phyloP scores from a whole-genome alignment of 2,797 vertebrate genomes.

The Sebastiscus albofasciatus region DNA sequence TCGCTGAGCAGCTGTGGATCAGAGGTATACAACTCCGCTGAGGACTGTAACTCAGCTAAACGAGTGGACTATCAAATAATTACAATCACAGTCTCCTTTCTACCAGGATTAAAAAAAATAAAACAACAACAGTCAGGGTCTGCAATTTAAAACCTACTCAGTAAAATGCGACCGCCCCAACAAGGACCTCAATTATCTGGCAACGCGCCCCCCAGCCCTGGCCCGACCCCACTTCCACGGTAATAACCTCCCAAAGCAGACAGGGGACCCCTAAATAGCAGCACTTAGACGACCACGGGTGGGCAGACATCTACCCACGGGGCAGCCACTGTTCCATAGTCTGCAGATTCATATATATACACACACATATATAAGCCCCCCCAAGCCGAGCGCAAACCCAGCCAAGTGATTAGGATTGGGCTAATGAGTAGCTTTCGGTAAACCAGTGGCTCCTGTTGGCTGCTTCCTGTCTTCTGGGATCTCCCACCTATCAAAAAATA shows the following conservation, averaged over 20 bases:
- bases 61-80: conserved; percentile 68
- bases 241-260: conserved; percentile 64
- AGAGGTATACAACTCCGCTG: conserved; percentile 44
- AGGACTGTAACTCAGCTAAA: conserved; percentile 66
- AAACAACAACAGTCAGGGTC: conserved; percentile 7
- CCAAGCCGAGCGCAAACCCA: conserved; percentile 22
- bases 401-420: conserved; percentile 49
- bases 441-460: conserved; percentile 49
- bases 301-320: conserved; percentile 52
- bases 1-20: conserved; percentile 54
- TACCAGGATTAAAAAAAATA: conserved; percentile 1
- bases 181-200: conserved; percentile 71
- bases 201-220: conserved; percentile 27
- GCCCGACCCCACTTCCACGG: conserved; percentile 41
- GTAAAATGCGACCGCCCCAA: conserved; percentile 56
- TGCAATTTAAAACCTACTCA: conserved; percentile 55
- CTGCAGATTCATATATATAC: conserved; percentile 46
- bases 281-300: conserved; percentile 65
- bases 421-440: conserved; percentile 68
- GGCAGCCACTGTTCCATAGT: conserved; percentile 50
- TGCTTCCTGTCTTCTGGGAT: conserved; percentile 32
- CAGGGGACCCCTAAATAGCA: conserved; percentile 70
- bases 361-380: conserved; percentile 19
- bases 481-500: not conserved
- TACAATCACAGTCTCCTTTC: conserved; percentile 54